Conservation (phyloP, 2,113 vertebrate genomes). For the Bothrops jararaca region DNA sequence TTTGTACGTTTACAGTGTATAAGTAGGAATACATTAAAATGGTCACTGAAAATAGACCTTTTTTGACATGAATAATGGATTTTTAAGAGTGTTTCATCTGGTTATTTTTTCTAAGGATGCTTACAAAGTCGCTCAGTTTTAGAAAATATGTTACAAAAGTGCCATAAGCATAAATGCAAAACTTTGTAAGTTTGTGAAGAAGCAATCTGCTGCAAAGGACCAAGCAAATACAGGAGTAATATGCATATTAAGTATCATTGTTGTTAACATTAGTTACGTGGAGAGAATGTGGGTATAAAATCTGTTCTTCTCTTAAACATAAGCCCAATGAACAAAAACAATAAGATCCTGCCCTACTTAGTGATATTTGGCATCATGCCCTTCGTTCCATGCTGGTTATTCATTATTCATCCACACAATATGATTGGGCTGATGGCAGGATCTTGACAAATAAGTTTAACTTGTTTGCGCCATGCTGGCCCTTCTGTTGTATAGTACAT, state of each 20-base stretch:
- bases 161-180: neutral
- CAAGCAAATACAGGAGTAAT: neutral
- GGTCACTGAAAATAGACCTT: neutral
- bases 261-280: neutral
- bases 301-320: neutral
- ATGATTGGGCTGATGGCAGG: neutral
- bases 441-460: neutral
- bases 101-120: neutral
- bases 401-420: neutral
- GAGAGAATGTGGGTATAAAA: neutral
- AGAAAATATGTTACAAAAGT: neutral
- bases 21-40: neutral
- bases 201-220: neutral
- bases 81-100: neutral
- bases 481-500: too few relatives aligned
- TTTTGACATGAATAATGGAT: neutral
- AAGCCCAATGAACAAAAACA: neutral
- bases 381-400: neutral
- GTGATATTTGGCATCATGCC: neutral
- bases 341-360: neutral
- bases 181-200: neutral
- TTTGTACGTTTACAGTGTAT: too few relatives aligned
- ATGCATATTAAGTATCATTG: neutral
- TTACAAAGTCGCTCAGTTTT: neutral
- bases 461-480: too few relatives aligned